Conservation (phyloP, 2,888 invertebrate genomes). For the Eucera pruinosa region DNA sequence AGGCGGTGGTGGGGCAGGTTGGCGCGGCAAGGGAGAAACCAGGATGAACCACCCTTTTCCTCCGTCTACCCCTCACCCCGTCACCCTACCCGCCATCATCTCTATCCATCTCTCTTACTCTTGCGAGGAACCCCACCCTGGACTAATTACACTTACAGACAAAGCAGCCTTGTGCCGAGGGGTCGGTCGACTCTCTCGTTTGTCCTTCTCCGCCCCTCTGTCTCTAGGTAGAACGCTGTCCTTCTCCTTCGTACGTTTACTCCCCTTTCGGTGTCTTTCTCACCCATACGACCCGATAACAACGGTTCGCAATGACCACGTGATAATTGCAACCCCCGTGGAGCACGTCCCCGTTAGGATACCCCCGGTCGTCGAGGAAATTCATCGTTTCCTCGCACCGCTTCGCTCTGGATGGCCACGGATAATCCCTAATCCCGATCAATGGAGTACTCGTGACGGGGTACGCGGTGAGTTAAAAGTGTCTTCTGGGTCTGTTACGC, state of each 20-base stretch:
- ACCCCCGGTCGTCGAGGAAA: slow-evolving; percentile 76
- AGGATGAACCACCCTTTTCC: slow-evolving; percentile 78
- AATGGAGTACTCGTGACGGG: slow-evolving; percentile 63
- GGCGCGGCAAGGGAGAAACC: slow-evolving; percentile 72
- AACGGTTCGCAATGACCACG: slow-evolving; percentile 82
- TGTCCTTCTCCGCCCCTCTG: slow-evolving; percentile 17
- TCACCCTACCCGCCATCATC: slow-evolving; percentile 24
- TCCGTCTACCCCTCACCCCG: slow-evolving; percentile 48
- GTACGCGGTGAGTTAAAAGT: slow-evolving; percentile 60
- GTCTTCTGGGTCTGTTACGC: slow-evolving; percentile 55
- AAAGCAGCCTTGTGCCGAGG: slow-evolving; percentile 81
- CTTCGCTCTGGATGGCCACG: slow-evolving; percentile 52
- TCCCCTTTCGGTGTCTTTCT: slow-evolving; percentile 25
- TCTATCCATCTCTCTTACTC: slow-evolving; percentile 52
- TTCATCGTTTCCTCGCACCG: slow-evolving; percentile 77
- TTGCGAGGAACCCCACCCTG: slow-evolving; percentile 78
- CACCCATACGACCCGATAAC: slow-evolving; percentile 77
- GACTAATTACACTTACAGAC: slow-evolving; percentile 84
- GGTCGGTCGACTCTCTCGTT: slow-evolving; percentile 71
- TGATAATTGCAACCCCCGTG: slow-evolving; percentile 81
- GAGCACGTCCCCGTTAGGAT: slow-evolving; percentile 75
- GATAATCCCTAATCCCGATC: slow-evolving; percentile 67
- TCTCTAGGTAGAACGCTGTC: background rate
- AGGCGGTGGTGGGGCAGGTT: slow-evolving; percentile 85
- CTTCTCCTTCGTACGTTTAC: slow-evolving; percentile 26